Conservation (phyloP, 2,113 vertebrate genomes). For the Atrichornis clamosus region DNA sequence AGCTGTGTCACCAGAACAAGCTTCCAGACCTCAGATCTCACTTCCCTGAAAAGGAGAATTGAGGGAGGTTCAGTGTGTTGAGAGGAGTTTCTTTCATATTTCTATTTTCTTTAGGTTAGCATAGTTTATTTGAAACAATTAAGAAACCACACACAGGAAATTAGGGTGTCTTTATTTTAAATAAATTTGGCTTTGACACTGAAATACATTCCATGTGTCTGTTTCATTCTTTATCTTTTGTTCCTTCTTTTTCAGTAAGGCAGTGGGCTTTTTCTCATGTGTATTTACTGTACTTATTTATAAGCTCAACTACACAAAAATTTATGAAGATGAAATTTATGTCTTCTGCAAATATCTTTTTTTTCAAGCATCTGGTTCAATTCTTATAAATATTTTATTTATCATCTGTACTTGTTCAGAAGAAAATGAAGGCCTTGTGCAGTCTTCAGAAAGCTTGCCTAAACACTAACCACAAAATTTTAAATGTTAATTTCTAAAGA, state of each 20-base stretch:
- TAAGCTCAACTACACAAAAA: not conserved
- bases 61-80: not conserved
- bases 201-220: not conserved
- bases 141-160: not conserved
- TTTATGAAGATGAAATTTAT: not conserved
- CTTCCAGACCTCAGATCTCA: not conserved
- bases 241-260: not conserved
- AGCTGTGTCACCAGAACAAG: not conserved
- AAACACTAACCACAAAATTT: not conserved
- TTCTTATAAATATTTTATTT: not conserved
- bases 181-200: not conserved
- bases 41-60: not conserved
- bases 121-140: not conserved
- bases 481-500: not conserved
- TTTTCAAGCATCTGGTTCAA: not conserved
- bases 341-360: not conserved
- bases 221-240: not conserved
- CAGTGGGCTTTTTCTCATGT: not conserved
- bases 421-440: not conserved
- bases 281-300: not conserved
- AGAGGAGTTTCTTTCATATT: not conserved
- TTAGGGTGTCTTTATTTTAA: not conserved
- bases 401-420: not conserved
- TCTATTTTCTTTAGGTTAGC: not conserved
- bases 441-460: not conserved